Evolutionary conservation across 2,888 invertebrate genomes (phyloP).

Genomic region (Lasioglossum calceatum): DNA sequence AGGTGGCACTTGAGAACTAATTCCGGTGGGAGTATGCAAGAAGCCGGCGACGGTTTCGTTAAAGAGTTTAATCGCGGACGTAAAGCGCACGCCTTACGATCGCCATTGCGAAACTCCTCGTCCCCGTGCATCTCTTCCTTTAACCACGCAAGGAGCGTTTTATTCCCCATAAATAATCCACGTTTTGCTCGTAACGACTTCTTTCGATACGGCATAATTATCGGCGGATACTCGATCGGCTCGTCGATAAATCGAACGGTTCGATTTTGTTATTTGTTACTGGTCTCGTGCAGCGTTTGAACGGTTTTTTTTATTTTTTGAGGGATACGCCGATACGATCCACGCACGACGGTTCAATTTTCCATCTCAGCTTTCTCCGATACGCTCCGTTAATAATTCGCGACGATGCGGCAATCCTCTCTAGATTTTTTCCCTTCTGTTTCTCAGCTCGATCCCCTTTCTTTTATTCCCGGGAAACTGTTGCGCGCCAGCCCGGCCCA

Average conservation of each 20-base stretch:
- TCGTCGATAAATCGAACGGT: background rate
- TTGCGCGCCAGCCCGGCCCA: slow-evolving; percentile 58
- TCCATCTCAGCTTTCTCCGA: slow-evolving; percentile 80
- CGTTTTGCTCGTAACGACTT: background rate
- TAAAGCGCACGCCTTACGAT: slow-evolving; percentile 21
- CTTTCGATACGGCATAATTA: background rate
- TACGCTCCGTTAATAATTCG: slow-evolving; percentile 82
- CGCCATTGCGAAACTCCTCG: background rate
- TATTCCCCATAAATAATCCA: slow-evolving; percentile 9
- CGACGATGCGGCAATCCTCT: slow-evolving; percentile 73
- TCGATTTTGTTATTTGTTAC: background rate
- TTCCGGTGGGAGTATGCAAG: background rate
- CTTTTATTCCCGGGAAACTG: slow-evolving; percentile 68
- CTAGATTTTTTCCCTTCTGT: slow-evolving; percentile 66
- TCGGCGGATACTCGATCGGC: background rate
- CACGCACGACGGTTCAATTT: slow-evolving; percentile 67
- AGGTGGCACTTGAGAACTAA: slow-evolving; percentile 63
- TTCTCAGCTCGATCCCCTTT: slow-evolving; percentile 54
- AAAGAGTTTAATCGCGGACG: slow-evolving; percentile 18
- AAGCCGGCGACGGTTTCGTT: background rate
- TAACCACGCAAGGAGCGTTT: background rate
- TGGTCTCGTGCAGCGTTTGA: background rate
- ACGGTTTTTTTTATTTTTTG: background rate
- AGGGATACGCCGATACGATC: background rate
- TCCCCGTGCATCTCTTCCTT: slow-evolving; percentile 3